Base-by-base conservation (phyloP, 2,888 invertebrate species). In the Neuroscelio doddi region DNA sequence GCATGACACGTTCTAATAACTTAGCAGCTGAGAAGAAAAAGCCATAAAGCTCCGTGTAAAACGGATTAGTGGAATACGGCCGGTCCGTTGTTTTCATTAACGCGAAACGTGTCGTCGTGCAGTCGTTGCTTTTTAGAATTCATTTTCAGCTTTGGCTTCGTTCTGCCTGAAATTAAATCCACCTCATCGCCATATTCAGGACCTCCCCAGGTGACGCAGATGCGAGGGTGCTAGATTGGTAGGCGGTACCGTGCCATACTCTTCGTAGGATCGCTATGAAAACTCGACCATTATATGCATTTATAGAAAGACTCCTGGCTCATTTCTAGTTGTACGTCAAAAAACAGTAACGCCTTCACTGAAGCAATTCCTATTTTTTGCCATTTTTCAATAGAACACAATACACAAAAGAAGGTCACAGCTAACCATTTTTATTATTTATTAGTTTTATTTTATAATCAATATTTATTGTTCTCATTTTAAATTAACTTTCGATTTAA, bases 171-270 rank as follows among this genome's bases (percentile, higher is more conserved):
- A 69, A 65, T 69, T 65, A 69, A 65, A 69, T 52, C 59, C 41
- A 41, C 58, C 61, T 62, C 64, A 55, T 68, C 64, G 65, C 44
- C 39, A 55, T 64, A 57, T 64, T 63, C 59, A 47, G 62, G 45
- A 46, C 47, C 53, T 50, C 45, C 57, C 10, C 30, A 44, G 38
- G 41, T 17, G 45, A n/a, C n/a, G n/a, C n/a, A n/a, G n/a, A n/a
- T n/a, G n/a, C n/a, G 26, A 45, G 62, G 62, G 59, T 57, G 68
- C 72, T 77, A 82, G 82, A 82, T 82, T 82, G 79, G 81, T 82
- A 82, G 82, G 82, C 82, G 82, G 77, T 76, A 73, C 80, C 76
- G 15, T 30, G n/a, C 10, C 26, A 15, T 36, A 69, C 75, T 65
- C 56, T 42, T 49, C 30, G 17, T 64, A 55, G 61, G 72, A 72